Evolutionary conservation across 2,797 vertebrate species (phyloP).

Genomic region (Siniperca obscura): DNA sequence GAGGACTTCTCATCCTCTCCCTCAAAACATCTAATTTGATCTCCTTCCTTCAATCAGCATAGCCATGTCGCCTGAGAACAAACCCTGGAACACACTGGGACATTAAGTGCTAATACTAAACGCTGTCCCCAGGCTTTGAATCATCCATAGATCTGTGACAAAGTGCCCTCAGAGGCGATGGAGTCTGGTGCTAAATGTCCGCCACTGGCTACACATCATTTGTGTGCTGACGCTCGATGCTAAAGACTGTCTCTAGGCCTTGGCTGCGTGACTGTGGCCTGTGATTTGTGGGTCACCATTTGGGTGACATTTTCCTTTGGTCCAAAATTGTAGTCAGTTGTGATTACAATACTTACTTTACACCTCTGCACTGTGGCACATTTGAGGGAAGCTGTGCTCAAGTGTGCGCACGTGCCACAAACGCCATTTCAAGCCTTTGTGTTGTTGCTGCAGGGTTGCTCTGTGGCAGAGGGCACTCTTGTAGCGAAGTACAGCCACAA

Average conservation of each 20-base stretch:
- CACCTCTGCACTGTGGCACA: constrained; percentile 51
- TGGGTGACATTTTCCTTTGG: constrained; percentile 74
- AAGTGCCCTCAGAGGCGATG: constrained; percentile 59
- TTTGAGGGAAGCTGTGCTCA: constrained; percentile 38
- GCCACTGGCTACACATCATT: constrained; percentile 72
- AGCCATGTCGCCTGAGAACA: constrained; percentile 65
- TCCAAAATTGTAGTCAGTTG: constrained; percentile 59
- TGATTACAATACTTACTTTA: constrained; percentile 56
- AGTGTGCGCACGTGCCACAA: constrained; percentile 12
- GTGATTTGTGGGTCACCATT: constrained; percentile 78
- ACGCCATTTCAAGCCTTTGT: constrained; percentile 31
- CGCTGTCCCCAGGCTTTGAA: constrained; percentile 60
- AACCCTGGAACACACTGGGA: constrained; percentile 62
- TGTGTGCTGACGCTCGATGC: constrained; percentile 65
- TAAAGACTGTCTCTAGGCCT: constrained; percentile 74
- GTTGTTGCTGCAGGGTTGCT: constrained; percentile 42
- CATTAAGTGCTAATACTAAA: constrained; percentile 78
- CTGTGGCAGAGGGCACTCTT: constrained; percentile 30
- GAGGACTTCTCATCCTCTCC: constrained; percentile 58
- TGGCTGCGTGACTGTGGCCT: constrained; percentile 65
- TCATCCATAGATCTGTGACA: constrained; percentile 77
- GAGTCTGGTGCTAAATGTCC: constrained; percentile 81
- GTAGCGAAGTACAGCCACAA: constrained; percentile 16
- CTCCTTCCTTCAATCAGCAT: constrained; percentile 70
- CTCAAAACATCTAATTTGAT: constrained; percentile 76